A percentile compares a stretch with the other conserved stretches of the same genome.
phyloP scores from a whole-genome alignment of 64 coral and sea anemone genomes.

The Porites lutea region DNA sequence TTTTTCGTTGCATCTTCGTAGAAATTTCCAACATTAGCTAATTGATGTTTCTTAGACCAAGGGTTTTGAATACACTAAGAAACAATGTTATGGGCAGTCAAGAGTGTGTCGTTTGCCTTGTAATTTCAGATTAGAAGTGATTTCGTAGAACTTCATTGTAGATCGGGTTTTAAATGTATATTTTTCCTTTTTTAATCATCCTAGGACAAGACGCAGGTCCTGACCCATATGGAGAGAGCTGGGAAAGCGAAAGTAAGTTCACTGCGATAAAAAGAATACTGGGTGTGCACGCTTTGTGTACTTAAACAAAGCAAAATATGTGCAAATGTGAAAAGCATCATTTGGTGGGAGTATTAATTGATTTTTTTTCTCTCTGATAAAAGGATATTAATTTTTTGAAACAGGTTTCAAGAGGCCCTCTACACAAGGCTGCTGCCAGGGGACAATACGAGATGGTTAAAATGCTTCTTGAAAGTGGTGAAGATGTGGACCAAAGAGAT shows the following conservation, averaged over 20 bases:
- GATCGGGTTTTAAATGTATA: no score
- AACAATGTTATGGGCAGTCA: no score
- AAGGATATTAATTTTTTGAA: background rate
- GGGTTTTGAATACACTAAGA: no score
- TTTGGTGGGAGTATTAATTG: background rate
- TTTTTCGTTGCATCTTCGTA: no score
- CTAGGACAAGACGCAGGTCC: background rate
- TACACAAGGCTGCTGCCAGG: background rate
- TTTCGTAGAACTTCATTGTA: no score
- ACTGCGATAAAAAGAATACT: background rate
- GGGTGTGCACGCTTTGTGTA: background rate
- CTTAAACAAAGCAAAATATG: background rate
- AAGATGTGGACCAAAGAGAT: background rate
- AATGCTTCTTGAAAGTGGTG: conserved; percentile 27
- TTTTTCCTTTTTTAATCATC: background rate
- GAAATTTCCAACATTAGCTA: no score
- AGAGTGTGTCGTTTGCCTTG: no score
- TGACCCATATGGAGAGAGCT: background rate
- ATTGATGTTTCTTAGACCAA: no score
- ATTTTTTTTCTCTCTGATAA: background rate
- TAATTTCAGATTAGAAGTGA: no score
- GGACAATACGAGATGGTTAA: background rate
- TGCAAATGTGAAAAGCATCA: background rate
- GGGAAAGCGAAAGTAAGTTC: background rate
- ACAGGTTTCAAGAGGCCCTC: background rate